A percentile compares a stretch with the other conserved stretches of the same genome.
Evolutionary conservation across 2,113 vertebrate genomes (phyloP).

Genomic region (Poeciliopsis retropinna): DNA sequence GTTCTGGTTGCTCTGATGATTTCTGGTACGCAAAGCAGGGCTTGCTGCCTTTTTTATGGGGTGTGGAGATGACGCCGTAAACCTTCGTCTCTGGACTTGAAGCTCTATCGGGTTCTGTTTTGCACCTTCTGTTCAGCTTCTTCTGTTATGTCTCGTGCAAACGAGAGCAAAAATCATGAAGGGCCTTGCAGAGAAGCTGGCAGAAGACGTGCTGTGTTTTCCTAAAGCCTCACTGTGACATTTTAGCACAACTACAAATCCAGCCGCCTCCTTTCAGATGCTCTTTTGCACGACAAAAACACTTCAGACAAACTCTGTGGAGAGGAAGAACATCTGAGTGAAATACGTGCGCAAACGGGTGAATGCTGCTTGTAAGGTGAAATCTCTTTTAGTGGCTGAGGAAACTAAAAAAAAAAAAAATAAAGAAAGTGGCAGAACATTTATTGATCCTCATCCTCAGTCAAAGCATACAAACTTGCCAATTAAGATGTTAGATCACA

Average conservation of each 20-base stretch:
- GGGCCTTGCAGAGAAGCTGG: conserved; percentile 3
- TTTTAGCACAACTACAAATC: neutral
- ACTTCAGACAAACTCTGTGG: neutral
- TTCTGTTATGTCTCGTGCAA: conserved; percentile 8
- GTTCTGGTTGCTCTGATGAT: neutral
- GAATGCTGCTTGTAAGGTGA: neutral
- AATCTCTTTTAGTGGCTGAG: neutral
- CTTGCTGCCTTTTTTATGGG: no score
- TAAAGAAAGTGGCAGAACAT: neutral
- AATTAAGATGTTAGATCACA: conserved; percentile 17
- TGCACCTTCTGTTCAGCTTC: neutral
- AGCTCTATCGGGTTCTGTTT: neutral
- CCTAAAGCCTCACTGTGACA: neutral
- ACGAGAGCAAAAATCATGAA: conserved; percentile 6
- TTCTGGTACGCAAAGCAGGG: neutral
- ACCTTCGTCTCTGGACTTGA: neutral
- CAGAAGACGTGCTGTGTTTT: conserved; percentile 10
- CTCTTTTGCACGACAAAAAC: neutral
- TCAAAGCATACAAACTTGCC: conserved; percentile 2
- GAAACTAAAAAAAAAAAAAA: neutral
- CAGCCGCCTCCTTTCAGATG: conserved; percentile 3
- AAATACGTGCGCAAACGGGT: neutral
- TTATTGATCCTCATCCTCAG: neutral
- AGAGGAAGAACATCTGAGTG: neutral
- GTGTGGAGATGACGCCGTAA: conserved; percentile 1